Base-by-base conservation (phyloP, 2,113 vertebrate species). In the Ophthalmolycus amberensis region DNA sequence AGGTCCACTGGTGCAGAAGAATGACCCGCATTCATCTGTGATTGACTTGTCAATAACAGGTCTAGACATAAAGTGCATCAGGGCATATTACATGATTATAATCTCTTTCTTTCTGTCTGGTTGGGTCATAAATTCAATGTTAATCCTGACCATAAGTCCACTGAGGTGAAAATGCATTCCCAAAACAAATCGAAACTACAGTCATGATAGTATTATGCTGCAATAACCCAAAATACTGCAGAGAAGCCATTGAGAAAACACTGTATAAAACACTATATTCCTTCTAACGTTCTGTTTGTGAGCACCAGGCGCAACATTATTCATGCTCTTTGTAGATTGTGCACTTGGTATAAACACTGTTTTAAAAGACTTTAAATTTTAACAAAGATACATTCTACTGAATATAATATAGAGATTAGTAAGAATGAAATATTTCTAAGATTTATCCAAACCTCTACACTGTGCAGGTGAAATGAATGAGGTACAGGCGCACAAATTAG, bases 1-100 rank as follows among this genome's bases (percentile, higher is more conserved):
- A 32, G 34, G 46, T 12, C 74, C 62, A 63, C 48, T 82, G 82
- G 84, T 91, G 90, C 93, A 91, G 82, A 89, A 2, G 81, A 54
- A 88, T 87, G 84, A 85, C 44, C 60, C 60, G 64, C 76, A 71
- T 44, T 87, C 80, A 88, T 85, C 69, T 86, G 67, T 70, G 74
- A 60, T 0, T 76, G 77, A 88, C 70, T 52, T 54, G 82, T 86
- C 86, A 82, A 68, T 83, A 80, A 85, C 67, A 76, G 27, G 81
- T 80, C 64, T 79, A 71, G 82, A 85, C 79, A 78, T 71, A 69
- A 58, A 56, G 44, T 66, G 58, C 7, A 14, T 14, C 46, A 50
- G n/a, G 16, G 18, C 5, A 20, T 27, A 48, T 71, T 76, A 76
- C 20, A 11, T 79, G 59, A 87, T 32, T 1, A 65, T 52, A 34